These are phyloP conservation scores for Drosophila borealis DNA, from an alignment of 2,888 invertebrate genomes.

Conservation along the genomic window DNA sequence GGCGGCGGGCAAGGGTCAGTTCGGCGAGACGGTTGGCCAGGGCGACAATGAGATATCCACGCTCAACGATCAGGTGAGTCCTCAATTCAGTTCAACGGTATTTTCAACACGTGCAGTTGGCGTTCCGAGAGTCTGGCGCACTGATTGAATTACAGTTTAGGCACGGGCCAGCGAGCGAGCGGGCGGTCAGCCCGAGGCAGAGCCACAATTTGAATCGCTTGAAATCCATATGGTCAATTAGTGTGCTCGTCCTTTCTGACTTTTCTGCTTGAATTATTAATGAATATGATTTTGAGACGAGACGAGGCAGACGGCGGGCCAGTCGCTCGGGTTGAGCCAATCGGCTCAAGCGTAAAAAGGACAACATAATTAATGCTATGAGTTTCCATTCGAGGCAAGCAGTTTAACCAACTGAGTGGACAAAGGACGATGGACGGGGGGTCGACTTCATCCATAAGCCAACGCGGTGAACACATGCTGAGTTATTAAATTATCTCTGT, in stretches of 20 bases:
- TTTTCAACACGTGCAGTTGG: slow-evolving; percentile 21
- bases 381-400: slow-evolving; percentile 40
- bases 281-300: slow-evolving; percentile 62
- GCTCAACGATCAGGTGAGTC: slow-evolving; percentile 88
- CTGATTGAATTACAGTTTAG: slow-evolving; percentile 61
- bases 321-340: slow-evolving; percentile 5
- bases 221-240: slow-evolving; percentile 79
- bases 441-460: slow-evolving; percentile 49
- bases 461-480: slow-evolving; percentile 63
- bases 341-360: slow-evolving; percentile 70
- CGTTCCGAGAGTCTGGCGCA: slow-evolving; percentile 14
- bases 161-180: slow-evolving; percentile 23
- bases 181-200: slow-evolving; percentile 1
- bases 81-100: slow-evolving; percentile 25
- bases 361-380: slow-evolving; percentile 76
- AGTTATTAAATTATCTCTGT: slow-evolving; percentile 78
- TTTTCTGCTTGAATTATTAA: slow-evolving; percentile 76
- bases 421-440: not conserved
- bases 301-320: slow-evolving; percentile 9
- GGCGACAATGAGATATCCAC: slow-evolving; percentile 88
- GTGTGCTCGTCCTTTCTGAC: slow-evolving; percentile 70
- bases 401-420: slow-evolving; percentile 47
- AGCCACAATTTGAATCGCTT: slow-evolving; percentile 45
- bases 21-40: slow-evolving; percentile 82
- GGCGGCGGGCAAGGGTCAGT: slow-evolving; percentile 53